Evolutionary conservation across 2,113 vertebrate genomes (phyloP).

Genomic region (Triplophysa rosa): DNA sequence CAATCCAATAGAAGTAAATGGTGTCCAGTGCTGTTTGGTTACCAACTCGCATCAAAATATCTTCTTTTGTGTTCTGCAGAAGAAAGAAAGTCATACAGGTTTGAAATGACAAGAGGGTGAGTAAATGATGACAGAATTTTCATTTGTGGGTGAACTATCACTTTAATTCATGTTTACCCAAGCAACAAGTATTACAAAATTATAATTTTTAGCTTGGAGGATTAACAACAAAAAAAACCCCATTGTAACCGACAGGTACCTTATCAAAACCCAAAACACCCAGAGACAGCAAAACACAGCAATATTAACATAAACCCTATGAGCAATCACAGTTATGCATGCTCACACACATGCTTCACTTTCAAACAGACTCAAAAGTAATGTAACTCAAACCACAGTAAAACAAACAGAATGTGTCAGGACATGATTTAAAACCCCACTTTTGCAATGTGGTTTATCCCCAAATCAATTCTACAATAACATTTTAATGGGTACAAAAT

Average conservation of each 20-base stretch:
- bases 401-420: background rate
- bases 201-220: too few species aligned
- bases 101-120: too few species aligned
- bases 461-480: background rate
- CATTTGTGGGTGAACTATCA: too few species aligned
- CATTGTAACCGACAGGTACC: conserved; percentile 32
- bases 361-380: background rate
- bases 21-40: too few species aligned
- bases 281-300: background rate
- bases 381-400: background rate
- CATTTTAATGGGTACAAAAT: background rate
- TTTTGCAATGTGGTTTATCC: background rate
- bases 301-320: conserved; percentile 58
- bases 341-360: conserved; percentile 58
- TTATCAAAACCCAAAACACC: conserved; percentile 42
- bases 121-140: too few species aligned
- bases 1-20: too few species aligned
- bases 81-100: too few species aligned
- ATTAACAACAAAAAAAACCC: too few species aligned
- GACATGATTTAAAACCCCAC: background rate
- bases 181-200: too few species aligned
- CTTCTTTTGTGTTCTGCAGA: too few species aligned
- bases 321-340: conserved; percentile 57
- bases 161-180: too few species aligned
- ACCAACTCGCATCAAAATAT: too few species aligned